Conservation (phyloP, 1,140 invertebrate species). For the Meloidogyne floridensis region DNA sequence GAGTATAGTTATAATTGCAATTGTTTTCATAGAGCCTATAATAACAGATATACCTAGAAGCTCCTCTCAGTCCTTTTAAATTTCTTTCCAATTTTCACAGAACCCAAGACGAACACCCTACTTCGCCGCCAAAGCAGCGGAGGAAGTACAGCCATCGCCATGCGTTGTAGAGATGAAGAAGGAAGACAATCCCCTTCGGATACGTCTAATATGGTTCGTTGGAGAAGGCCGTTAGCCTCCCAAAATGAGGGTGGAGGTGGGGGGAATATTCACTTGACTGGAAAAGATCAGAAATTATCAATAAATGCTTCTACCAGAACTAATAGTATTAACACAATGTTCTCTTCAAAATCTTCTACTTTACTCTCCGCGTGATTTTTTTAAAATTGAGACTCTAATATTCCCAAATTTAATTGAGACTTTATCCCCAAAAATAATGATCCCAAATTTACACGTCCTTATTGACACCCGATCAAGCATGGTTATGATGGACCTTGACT, state of each 20-base stretch:
- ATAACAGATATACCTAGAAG: too few species aligned
- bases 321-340: slow-evolving; percentile 2
- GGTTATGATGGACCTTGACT: too few species aligned
- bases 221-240: background rate
- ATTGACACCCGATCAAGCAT: too few species aligned
- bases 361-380: slow-evolving; percentile 19
- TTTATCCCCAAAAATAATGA: too few species aligned
- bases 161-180: slow-evolving; percentile 12
- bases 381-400: background rate
- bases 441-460: too few species aligned
- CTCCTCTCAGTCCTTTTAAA: too few species aligned
- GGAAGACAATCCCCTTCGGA: background rate
- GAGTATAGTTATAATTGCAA: too few species aligned
- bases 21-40: too few species aligned
- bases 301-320: background rate
- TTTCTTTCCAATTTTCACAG: background rate
- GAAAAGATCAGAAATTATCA: background rate
- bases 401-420: too few species aligned
- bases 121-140: slow-evolving; percentile 17
- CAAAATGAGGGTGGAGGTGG: background rate
- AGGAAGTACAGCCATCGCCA: slow-evolving; percentile 16
- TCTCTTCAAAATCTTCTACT: slow-evolving; percentile 29
- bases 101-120: background rate
- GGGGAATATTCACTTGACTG: background rate
- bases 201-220: slow-evolving; percentile 1